Conservation (phyloP, 2,888 invertebrate species). For the Limnephilus lunatus region DNA sequence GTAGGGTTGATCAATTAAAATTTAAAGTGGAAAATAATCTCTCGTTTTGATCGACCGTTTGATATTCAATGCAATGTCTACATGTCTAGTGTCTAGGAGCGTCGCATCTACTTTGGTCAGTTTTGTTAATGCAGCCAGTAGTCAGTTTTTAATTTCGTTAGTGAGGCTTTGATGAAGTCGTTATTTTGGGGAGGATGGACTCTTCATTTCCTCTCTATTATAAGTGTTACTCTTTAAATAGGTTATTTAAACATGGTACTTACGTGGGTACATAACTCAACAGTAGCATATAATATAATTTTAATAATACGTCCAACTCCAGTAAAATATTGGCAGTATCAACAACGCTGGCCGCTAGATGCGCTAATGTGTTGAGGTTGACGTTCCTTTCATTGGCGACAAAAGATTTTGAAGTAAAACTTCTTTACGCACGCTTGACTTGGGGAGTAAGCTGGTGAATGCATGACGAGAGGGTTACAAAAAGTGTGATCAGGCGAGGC, state of each 20-base stretch:
- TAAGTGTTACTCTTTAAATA: background rate
- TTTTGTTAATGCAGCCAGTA: background rate
- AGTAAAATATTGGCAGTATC: too few relatives aligned
- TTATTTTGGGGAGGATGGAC: background rate
- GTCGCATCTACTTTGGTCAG: background rate
- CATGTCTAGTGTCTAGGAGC: background rate
- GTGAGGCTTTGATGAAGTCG: background rate
- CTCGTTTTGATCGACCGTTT: slow-evolving; percentile 7
- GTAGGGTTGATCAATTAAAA: slow-evolving; percentile 41
- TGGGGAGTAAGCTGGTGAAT: too few relatives aligned
- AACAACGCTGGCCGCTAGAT: too few relatives aligned
- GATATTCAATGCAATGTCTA: background rate
- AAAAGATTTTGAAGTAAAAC: too few relatives aligned
- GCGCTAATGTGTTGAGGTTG: too few relatives aligned
- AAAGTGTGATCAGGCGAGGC: too few relatives aligned
- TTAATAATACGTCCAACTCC: too few relatives aligned
- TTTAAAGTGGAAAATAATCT: slow-evolving; percentile 44
- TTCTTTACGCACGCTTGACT: too few relatives aligned
- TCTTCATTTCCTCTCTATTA: background rate
- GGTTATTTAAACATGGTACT: background rate
- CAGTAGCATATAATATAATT: too few relatives aligned
- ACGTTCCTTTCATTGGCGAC: too few relatives aligned
- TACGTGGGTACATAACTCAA: background rate
- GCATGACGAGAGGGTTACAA: too few relatives aligned
- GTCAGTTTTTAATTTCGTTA: background rate